Base-by-base conservation (phyloP, 2,797 vertebrate species). In the Tenualosa thibaudeaui region DNA sequence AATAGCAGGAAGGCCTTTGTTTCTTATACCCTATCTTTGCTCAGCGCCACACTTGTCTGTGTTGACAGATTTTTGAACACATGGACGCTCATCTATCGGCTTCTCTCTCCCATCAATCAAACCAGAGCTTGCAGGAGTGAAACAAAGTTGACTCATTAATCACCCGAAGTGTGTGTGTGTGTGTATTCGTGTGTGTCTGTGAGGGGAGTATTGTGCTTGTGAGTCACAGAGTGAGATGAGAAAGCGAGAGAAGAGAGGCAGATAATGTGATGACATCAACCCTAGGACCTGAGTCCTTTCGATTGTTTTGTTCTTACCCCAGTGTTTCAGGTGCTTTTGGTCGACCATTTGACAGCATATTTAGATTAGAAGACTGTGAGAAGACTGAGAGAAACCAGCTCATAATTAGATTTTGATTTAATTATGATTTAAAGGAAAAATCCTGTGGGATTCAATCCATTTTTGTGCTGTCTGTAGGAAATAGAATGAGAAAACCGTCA, bases 31-130 rank as follows among this genome's bases (percentile, higher is more conserved):
- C 31, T 75, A 19, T 43, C 68, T 46, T 46, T 78, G 71, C 71
- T 78, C 71, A 78, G 40, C 37, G 15, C 5, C 5, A 15, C 71
- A 43, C 40, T 43, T 46, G 19, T 78, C 37, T 78, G 71, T 78
- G 37, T n/a, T 78, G 71, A 78, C 71, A 78, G 71, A 78, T 78
- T 78, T 78, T 22, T 78, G 71, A 78, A 46, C 71, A 78, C 71
- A 78, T 78, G 71, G 37, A 78, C 71, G 26, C 71, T 78, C 71
- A 46, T 78, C 71, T 78, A 43, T 78, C 37, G 71, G 37, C 43
- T 78, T 17, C 71, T 46, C 17, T 78, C 71, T 46, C 71, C 71
- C 71, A 78, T 78, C 71, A 78, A 78, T 78, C 71, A 78, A 17
- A 17, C 40, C 17, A 8, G 40, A 43, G 71, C 71, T 78, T 22